These are phyloP conservation scores for Meandrina meandrites DNA, from an alignment of 92 coral and sea anemone species.

Conservation along the genomic window DNA sequence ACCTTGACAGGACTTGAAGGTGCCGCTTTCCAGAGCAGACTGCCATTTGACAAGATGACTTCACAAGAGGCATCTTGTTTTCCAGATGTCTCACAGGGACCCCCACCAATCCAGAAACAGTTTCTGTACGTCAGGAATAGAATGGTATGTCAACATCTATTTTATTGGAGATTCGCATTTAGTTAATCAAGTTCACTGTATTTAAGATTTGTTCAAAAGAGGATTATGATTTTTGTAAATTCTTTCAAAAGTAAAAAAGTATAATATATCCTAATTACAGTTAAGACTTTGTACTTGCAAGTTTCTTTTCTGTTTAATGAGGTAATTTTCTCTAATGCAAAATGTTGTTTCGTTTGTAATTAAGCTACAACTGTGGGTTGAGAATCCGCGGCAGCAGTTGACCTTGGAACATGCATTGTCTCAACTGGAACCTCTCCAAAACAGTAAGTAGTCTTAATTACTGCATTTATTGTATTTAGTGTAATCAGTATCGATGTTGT, in stretches of 20 bases:
- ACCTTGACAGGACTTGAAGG: slow-evolving; percentile 83
- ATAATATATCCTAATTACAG: not conserved
- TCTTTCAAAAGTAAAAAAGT: not conserved
- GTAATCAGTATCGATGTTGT: not conserved
- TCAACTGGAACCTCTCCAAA: slow-evolving; percentile 91
- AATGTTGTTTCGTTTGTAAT: slow-evolving; percentile 3
- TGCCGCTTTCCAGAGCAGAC: slow-evolving; percentile 92
- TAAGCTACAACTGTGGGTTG: slow-evolving; percentile 94
- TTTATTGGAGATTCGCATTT: not conserved
- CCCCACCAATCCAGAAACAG: slow-evolving; percentile 82
- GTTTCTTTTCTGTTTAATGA: not conserved
- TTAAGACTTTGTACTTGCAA: not conserved
- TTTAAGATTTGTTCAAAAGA: not conserved
- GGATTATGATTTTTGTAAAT: not conserved
- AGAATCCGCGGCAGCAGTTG: slow-evolving; percentile 92
- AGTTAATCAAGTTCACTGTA: not conserved
- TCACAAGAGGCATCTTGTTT: slow-evolving; percentile 96
- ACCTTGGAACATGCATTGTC: slow-evolving; percentile 79
- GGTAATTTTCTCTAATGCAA: not conserved
- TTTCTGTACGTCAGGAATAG: slow-evolving; percentile 91
- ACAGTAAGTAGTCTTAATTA: slow-evolving; percentile 66
- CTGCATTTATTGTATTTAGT: too few relatives aligned
- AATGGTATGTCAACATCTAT: slow-evolving; percentile 68
- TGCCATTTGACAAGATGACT: slow-evolving; percentile 98
- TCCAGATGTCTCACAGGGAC: slow-evolving; percentile 96